These are phyloP conservation scores for Tetramorium parvispinum DNA, from an alignment of 1,140 invertebrate genomes.

Conservation along the genomic window DNA sequence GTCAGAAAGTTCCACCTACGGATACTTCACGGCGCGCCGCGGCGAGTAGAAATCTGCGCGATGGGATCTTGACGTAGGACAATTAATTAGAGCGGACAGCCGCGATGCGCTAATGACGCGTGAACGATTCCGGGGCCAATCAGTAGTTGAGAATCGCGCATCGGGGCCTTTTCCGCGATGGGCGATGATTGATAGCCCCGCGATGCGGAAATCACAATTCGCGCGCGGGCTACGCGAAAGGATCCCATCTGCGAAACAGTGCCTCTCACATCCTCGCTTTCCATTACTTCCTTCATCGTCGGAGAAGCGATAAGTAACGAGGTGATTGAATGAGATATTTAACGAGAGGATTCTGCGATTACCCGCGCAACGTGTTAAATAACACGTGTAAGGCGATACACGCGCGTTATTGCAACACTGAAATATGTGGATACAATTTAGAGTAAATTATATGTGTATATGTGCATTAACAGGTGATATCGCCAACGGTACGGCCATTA, in stretches of 20 bases:
- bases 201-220: conserved; percentile 72
- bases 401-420: neutral
- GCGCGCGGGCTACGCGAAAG: conserved; percentile 68
- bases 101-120: conserved; percentile 74
- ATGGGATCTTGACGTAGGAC: conserved; percentile 71
- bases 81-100: conserved; percentile 76
- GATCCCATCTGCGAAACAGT: conserved; percentile 70
- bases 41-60: conserved; percentile 65
- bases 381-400: conserved; percentile 52
- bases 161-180: conserved; percentile 64
- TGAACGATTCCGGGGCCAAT: conserved; percentile 73
- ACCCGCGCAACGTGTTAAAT: conserved; percentile 45
- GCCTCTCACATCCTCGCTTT: conserved; percentile 64
- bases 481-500: neutral
- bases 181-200: conserved; percentile 69
- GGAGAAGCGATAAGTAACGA: conserved; percentile 52
- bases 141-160: conserved; percentile 72
- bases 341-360: conserved; percentile 29
- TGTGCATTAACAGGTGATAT: conserved; percentile 18
- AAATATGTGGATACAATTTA: conserved; percentile 25
- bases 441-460: neutral
- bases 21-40: conserved; percentile 6
- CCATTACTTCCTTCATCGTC: conserved; percentile 66
- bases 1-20: conserved; percentile 59
- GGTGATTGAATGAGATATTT: conserved; percentile 63